A percentile compares a stretch with the other conserved stretches of the same genome.
These are phyloP conservation scores for Bubo blakistoni DNA, from an alignment of 2,113 vertebrate species.

Conservation along the genomic window DNA sequence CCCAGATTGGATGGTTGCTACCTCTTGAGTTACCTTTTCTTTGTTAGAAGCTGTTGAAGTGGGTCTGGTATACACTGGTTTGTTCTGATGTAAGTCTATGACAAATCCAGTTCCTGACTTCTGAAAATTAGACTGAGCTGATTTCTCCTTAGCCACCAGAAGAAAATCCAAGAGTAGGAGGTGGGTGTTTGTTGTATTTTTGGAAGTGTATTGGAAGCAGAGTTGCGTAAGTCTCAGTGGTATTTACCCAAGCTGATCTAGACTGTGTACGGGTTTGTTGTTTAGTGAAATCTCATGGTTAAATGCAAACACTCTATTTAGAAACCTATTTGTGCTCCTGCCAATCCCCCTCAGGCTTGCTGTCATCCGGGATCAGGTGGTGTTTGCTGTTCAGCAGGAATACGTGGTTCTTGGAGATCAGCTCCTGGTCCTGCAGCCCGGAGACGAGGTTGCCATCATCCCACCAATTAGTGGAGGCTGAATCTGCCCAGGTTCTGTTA, in stretches of 20 bases:
- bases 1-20: background rate
- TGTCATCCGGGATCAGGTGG: slow-evolving; percentile 79
- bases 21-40: background rate
- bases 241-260: background rate
- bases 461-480: slow-evolving; percentile 95
- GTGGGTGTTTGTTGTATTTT: background rate
- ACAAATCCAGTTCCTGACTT: background rate
- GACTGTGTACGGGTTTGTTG: background rate
- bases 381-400: slow-evolving; percentile 88
- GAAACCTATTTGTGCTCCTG: background rate
- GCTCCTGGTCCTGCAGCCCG: slow-evolving; percentile 75
- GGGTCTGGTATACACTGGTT: background rate
- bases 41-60: background rate
- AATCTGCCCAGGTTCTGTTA: background rate
- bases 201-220: background rate
- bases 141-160: background rate
- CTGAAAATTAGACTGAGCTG: background rate
- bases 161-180: background rate
- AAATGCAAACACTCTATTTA: background rate
- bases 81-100: background rate
- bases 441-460: slow-evolving; percentile 93
- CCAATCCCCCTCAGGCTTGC: slow-evolving; percentile 68
- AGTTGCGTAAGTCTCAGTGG: background rate
- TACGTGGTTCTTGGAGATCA: slow-evolving; percentile 88
- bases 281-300: background rate